These are phyloP conservation scores for human (Homo sapiens) DNA, from an alignment of 2,113 vertebrate species.

Conservation along the genomic window GRCh38 chrX:27923001-27923500, in stretches of 20 bases:
- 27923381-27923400: background rate
- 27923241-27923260: background rate
- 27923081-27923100: background rate
- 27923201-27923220: background rate
- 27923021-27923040: background rate
- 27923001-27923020: background rate
- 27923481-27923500: background rate
- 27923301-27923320: background rate
- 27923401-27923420: background rate
- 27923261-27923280: background rate
- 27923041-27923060: background rate
- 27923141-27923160: background rate
- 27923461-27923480: background rate
- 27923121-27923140: background rate
- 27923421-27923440: background rate
- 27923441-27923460: background rate
- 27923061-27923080: slow-evolving; percentile 4
- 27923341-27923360: background rate
- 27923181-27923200: background rate
- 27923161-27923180: background rate
- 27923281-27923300: background rate
- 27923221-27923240: background rate
- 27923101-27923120: background rate
- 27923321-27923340: background rate
- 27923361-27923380: background rate